phyloP scores from a whole-genome alignment of 2,113 vertebrate species.

The Galemys pyrenaicus region DNA sequence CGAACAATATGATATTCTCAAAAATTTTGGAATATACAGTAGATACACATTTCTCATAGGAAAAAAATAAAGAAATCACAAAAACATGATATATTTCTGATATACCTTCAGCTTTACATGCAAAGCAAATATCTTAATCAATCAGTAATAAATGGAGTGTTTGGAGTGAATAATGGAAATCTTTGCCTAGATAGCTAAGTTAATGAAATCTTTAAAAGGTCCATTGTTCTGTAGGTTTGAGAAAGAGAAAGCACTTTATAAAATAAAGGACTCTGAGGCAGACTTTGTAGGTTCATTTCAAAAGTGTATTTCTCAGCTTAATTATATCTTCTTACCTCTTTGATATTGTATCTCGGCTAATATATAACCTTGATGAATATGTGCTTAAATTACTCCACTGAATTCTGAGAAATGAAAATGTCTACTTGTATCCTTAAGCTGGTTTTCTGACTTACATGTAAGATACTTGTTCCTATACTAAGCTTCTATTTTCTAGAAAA shows the following conservation, averaged over 20 bases:
- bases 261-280: not conserved
- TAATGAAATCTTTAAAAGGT: not conserved
- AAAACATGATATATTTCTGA: not conserved
- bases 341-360: not conserved
- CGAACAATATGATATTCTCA: not conserved
- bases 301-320: not conserved
- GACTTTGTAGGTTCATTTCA: not conserved
- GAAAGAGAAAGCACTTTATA: not conserved
- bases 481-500: not conserved
- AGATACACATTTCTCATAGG: not conserved
- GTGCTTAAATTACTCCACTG: not conserved
- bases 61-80: not conserved
- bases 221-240: not conserved
- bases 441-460: not conserved
- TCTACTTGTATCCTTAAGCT: not conserved
- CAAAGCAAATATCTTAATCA: not conserved
- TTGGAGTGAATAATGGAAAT: not conserved
- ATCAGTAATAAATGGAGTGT: not conserved
- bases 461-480: not conserved
- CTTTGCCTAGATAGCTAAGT: not conserved
- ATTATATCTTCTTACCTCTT: not conserved
- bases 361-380: not conserved
- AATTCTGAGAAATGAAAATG: not conserved
- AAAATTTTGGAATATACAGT: not conserved
- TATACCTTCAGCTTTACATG: not conserved